Percentiles rank a stretch among this genome's conserved stretches.
Evolutionary conservation across 1,140 invertebrate species (phyloP).

Genomic region (Laodelphax striatellus): DNA sequence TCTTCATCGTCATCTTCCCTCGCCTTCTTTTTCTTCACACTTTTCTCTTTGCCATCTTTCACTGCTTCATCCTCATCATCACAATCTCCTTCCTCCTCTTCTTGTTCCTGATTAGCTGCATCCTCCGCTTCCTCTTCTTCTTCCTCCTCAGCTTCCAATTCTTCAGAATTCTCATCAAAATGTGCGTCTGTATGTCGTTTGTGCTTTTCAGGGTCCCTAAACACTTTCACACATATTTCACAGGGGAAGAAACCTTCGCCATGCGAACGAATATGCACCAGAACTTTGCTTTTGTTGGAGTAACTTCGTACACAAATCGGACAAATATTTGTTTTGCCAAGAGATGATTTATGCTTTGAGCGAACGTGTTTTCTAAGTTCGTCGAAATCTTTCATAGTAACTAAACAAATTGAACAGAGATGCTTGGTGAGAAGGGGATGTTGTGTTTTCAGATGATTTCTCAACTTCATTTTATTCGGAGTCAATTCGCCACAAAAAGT

Average conservation of each 20-base stretch:
- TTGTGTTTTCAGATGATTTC: constrained; percentile 42
- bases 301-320: constrained; percentile 48
- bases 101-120: neutral
- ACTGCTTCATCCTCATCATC: constrained; percentile 14
- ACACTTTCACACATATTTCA: constrained; percentile 44
- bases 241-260: constrained; percentile 44
- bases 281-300: constrained; percentile 45
- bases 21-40: constrained; percentile 5
- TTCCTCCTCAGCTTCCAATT: constrained; percentile 12
- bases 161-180: constrained; percentile 21
- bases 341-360: constrained; percentile 35
- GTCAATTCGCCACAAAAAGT: constrained; percentile 47
- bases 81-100: constrained; percentile 12
- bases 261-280: constrained; percentile 47
- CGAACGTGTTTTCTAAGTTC: constrained; percentile 43
- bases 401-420: constrained; percentile 45
- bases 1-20: constrained; percentile 13
- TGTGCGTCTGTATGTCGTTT: constrained; percentile 30
- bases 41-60: constrained; percentile 8
- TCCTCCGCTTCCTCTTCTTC: constrained; percentile 14
- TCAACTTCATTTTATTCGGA: constrained; percentile 43
- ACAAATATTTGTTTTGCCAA: constrained; percentile 41
- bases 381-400: constrained; percentile 41
- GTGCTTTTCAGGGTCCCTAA: constrained; percentile 37
- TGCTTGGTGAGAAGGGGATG: constrained; percentile 31